These are phyloP conservation scores for Platyscapa corneri DNA, from an alignment of 1,140 invertebrate species.

Conservation along the genomic window DNA sequence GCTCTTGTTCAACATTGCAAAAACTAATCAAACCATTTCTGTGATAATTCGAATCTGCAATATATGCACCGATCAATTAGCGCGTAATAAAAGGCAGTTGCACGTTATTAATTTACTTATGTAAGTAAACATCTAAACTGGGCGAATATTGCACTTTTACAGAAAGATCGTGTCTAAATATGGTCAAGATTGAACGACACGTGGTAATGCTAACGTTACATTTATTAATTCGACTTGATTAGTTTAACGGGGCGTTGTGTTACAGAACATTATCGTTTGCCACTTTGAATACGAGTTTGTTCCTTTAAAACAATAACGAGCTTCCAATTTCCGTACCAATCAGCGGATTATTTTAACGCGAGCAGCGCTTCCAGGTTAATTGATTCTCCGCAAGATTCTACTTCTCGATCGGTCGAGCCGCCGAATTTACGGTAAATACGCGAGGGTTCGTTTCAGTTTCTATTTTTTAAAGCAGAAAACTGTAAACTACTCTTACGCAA, in stretches of 20 bases:
- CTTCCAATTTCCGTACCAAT: neutral
- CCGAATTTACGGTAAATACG: neutral
- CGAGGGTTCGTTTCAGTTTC: neutral
- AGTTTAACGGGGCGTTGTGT: neutral
- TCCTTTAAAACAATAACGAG: neutral
- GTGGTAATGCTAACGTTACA: too few species aligned
- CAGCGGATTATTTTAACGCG: neutral
- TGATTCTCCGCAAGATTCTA: neutral
- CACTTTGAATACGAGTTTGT: neutral
- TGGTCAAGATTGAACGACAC: too few species aligned
- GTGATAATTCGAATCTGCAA: neutral
- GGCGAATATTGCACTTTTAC: too few species aligned
- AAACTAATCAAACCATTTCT: neutral
- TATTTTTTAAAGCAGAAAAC: neutral
- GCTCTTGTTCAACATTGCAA: neutral
- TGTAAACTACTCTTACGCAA: neutral
- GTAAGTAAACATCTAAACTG: too few species aligned
- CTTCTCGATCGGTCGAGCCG: neutral
- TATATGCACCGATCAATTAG: too few species aligned
- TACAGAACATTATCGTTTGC: neutral
- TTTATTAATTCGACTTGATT: neutral
- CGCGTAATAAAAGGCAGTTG: too few species aligned
- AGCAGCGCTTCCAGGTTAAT: neutral
- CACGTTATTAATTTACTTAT: too few species aligned
- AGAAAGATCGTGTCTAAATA: too few species aligned